Evolutionary conservation across 1,140 invertebrate species (phyloP), one percentile per base, ranked within the genome.

Genomic region (Bombus picipes): DNA sequence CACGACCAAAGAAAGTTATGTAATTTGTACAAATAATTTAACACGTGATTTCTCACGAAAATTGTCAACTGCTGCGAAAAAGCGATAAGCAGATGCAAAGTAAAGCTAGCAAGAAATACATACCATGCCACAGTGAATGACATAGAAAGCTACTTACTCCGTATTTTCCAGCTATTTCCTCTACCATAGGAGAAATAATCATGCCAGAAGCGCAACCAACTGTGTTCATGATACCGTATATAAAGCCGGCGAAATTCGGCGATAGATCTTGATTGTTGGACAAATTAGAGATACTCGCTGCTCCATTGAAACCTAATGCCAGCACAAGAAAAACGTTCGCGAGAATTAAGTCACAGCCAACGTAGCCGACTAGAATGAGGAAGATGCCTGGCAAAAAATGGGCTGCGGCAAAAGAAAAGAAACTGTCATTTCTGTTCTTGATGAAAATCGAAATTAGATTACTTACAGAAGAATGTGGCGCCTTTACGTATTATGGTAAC

Each of bases 231-330:
- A 97, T 96, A n/a, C 97, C 97, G 87, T 97, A 97, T 18, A 97
- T 91, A 13, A 97, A 96, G 13, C 97, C 97, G 25, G 98, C 98
- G 94, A 96, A 97, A 93, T 97, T 98, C 9, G 97, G 97, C 1
- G 97, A 97, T 28, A 98, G 94, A 94, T 98, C 97, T 93, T 98
- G 97, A 87, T 98, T 97, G 91, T 98, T 98, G 81, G 97, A 97
- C 88, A 98, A 95, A 94, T 97, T 98, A 1, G 97, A 97, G 41
- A 98, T 96, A 28, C 97, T 97, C 0, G 97, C 97, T 53, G 98
- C 97, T 1, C 98, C 98, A 83, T 98, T 98, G 77, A 98, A 96
- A 4, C 97, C 97, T 87, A 98, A 95, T 0, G 98, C 97, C 41
- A 97, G 92, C 9, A 97, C 96, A 57, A 98, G 95, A 57, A 97